Evolutionary conservation across 2,888 invertebrate genomes (phyloP).

Genomic region (Geophilus truncorum): DNA sequence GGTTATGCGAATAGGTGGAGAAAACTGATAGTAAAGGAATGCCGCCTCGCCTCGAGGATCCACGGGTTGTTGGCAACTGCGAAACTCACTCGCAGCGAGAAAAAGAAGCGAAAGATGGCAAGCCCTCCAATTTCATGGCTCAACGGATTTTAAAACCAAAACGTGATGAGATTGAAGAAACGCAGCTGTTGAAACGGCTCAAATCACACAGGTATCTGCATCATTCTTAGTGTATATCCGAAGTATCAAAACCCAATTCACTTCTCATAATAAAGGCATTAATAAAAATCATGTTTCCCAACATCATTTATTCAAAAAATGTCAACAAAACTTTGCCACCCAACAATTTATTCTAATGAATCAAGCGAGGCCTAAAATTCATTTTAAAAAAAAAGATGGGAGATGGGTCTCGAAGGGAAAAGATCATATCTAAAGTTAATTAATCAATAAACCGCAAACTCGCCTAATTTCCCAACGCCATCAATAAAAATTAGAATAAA

Average conservation of each 20-base stretch:
- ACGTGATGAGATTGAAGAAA: constrained; percentile 18
- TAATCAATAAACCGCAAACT: neutral
- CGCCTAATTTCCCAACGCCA: neutral
- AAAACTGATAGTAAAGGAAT: constrained; percentile 17
- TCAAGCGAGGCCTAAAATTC: no score
- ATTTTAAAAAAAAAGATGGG: no score
- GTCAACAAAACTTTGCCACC: no score
- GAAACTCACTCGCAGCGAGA: neutral
- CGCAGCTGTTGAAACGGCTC: constrained; percentile 4
- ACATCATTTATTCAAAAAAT: neutral
- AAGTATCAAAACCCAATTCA: neutral
- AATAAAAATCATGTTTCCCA: neutral
- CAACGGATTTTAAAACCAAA: constrained; percentile 22
- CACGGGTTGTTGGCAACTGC: constrained; percentile 10
- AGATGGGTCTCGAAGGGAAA: neutral
- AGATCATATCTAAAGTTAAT: neutral
- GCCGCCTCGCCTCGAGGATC: constrained; percentile 8
- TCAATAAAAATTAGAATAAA: neutral
- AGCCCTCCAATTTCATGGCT: constrained; percentile 25
- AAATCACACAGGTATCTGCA: constrained; percentile 16
- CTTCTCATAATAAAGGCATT: neutral
- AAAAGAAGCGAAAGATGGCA: constrained; percentile 25
- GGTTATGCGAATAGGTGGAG: constrained; percentile 14
- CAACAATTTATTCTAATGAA: no score
- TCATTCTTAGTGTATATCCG: neutral